These are phyloP conservation scores for Strongylocentrotus purpuratus DNA, from an alignment of 35 echinoderm and acorn worm species.

Conservation along the genomic window DNA sequence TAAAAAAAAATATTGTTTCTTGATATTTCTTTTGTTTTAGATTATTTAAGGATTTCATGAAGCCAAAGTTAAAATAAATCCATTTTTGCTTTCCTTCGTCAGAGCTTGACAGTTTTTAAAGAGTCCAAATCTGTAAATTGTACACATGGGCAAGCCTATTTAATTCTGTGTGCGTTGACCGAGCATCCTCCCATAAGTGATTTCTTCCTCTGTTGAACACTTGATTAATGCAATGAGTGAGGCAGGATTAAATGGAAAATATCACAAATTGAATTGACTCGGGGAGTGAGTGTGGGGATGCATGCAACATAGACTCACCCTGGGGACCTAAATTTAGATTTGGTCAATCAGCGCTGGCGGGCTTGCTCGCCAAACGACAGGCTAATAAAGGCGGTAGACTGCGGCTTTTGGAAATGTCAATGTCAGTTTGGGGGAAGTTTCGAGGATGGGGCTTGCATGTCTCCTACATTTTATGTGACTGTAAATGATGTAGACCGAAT, in stretches of 20 bases:
- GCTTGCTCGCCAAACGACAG: not conserved
- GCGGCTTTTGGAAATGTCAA: not conserved
- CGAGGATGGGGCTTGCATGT: not conserved
- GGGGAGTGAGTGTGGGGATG: not conserved
- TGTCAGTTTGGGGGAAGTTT: not conserved
- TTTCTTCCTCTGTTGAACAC: not conserved
- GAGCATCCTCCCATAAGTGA: not conserved
- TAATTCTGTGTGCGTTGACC: too few relatives aligned
- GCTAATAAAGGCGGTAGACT: not conserved
- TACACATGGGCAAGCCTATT: too few relatives aligned
- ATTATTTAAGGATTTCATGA: too few relatives aligned
- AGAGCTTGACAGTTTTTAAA: too few relatives aligned
- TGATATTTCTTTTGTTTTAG: too few relatives aligned
- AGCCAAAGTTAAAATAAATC: too few relatives aligned
- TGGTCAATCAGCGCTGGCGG: not conserved
- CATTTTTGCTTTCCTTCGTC: too few relatives aligned
- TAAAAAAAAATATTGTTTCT: too few relatives aligned
- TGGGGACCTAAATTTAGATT: not conserved
- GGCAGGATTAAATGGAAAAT: slow-evolving; percentile 1
- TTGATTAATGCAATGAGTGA: not conserved
- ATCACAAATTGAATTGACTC: not conserved
- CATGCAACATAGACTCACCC: not conserved
- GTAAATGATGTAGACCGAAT: not conserved
- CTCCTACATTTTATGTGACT: not conserved
- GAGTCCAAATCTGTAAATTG: too few relatives aligned